phyloP scores from a whole-genome alignment of 2,797 vertebrate genomes.

The Falco peregrinus region DNA sequence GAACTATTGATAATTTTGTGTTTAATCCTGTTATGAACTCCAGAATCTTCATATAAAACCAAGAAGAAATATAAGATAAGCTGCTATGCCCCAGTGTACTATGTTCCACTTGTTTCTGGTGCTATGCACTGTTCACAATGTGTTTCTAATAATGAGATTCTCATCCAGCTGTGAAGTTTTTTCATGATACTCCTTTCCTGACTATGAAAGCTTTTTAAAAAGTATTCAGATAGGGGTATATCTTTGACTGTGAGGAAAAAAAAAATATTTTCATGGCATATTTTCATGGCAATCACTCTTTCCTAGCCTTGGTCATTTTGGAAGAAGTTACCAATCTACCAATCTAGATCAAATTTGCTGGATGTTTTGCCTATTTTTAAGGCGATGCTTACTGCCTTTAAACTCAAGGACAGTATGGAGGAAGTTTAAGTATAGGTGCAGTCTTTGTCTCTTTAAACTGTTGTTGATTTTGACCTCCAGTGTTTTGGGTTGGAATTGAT shows the following conservation, averaged over 20 bases:
- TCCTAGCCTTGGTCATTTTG: background rate
- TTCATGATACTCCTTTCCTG: background rate
- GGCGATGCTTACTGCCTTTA: background rate
- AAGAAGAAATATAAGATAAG: background rate
- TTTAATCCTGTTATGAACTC: background rate
- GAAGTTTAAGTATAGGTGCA: background rate
- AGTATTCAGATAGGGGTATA: background rate
- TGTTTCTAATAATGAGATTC: background rate
- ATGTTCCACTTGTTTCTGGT: background rate
- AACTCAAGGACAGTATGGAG: background rate
- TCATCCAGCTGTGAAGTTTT: background rate
- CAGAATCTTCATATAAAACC: background rate
- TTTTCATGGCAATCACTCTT: background rate
- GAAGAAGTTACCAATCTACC: background rate
- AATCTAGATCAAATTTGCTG: background rate
- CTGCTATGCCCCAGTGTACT: background rate
- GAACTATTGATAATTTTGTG: background rate
- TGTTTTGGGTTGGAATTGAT: background rate
- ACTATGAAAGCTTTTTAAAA: background rate
- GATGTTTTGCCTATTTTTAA: background rate
- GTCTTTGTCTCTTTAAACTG: background rate
- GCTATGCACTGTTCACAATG: background rate
- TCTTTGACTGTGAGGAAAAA: background rate
- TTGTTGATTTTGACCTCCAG: background rate
- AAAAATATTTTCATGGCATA: accelerated